A percentile compares a stretch with the other conserved stretches of the same genome.
These are phyloP conservation scores for Sparus aurata DNA, from an alignment of 2,797 vertebrate species.

Conservation along the genomic window DNA sequence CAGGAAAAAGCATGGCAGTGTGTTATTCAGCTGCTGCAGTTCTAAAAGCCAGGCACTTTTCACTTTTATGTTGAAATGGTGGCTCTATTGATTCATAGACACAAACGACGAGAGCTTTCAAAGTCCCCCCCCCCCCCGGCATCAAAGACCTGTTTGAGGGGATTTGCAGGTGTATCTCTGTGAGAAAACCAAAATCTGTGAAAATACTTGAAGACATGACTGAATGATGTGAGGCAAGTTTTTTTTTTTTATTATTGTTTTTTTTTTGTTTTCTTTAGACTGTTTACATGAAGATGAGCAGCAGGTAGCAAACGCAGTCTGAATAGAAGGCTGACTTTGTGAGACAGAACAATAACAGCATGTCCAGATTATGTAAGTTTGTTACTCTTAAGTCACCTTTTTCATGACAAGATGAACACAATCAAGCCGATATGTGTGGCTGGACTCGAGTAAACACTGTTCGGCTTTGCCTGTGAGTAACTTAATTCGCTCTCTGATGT, in stretches of 20 bases:
- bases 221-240: constrained; percentile 5
- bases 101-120: constrained; percentile 63
- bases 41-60: constrained; percentile 52
- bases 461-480: constrained; percentile 48
- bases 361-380: background rate
- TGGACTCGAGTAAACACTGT: constrained; percentile 45
- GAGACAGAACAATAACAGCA: background rate
- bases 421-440: constrained; percentile 31
- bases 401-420: constrained; percentile 20
- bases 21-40: constrained; percentile 43
- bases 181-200: constrained; percentile 46
- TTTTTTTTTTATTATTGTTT: background rate
- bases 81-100: constrained; percentile 58
- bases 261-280: no score
- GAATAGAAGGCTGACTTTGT: constrained; percentile 3
- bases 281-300: constrained; percentile 21
- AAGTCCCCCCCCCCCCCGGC: constrained; percentile 40
- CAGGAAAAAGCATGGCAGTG: constrained; percentile 42
- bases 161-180: constrained; percentile 45
- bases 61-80: constrained; percentile 68
- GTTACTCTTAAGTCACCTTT: background rate
- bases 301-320: background rate
- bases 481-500: constrained; percentile 49
- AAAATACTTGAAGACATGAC: constrained; percentile 35
- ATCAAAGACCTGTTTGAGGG: constrained; percentile 62